phyloP scores from a whole-genome alignment of 2,797 vertebrate genomes.

The Etheostoma perlongum region DNA sequence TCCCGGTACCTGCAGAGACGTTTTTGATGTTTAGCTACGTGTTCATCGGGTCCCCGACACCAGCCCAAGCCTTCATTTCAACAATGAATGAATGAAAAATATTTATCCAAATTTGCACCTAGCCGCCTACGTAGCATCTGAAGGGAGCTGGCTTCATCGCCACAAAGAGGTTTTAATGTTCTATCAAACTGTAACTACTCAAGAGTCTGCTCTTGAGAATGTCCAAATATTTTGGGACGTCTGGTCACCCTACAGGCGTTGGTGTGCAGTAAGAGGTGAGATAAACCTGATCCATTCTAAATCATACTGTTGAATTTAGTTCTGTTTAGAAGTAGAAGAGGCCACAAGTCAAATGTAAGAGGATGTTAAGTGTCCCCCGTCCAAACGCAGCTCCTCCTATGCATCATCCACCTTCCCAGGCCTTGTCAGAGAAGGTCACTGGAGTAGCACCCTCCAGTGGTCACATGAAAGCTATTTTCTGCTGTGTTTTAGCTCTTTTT shows the following conservation, averaged over 20 bases:
- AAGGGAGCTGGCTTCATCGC: too few species aligned
- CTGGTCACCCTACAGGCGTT: background rate
- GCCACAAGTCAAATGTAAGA: conserved; percentile 49
- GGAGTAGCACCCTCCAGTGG: conserved; percentile 71
- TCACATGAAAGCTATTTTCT: conserved; percentile 70
- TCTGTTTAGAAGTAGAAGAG: conserved; percentile 1
- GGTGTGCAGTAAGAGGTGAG: background rate
- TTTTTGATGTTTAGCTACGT: too few species aligned
- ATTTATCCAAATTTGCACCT: too few species aligned
- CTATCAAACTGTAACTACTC: too few species aligned
- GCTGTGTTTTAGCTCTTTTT: conserved; percentile 78
- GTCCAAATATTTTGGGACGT: too few species aligned
- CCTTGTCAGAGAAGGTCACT: conserved; percentile 74
- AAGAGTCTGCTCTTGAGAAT: too few species aligned
- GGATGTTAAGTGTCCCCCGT: conserved; percentile 34
- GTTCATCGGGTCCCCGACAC: too few species aligned
- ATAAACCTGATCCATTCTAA: background rate
- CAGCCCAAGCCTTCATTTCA: too few species aligned
- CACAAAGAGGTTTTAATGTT: too few species aligned
- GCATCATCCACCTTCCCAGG: conserved; percentile 51
- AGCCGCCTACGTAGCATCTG: too few species aligned
- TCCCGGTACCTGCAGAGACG: too few species aligned
- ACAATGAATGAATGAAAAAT: too few species aligned
- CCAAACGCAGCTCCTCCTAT: conserved; percentile 37
- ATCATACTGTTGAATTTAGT: background rate